Evolutionary conservation across 2,888 invertebrate genomes (phyloP).

Genomic region (Himalopsyche kuldschensis): DNA sequence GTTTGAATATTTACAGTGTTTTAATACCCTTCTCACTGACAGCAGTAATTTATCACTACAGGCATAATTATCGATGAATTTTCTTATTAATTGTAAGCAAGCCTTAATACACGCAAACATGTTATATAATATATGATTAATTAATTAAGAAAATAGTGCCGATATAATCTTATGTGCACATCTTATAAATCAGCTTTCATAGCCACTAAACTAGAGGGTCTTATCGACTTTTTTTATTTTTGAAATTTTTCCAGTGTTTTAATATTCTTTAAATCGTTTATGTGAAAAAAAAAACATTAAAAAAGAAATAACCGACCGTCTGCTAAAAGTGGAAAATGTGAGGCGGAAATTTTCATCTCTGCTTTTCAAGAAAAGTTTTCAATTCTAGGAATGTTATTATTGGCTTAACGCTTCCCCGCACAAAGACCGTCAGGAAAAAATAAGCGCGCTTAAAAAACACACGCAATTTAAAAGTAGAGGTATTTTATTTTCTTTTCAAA

Average conservation of each 20-base stretch:
- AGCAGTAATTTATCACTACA: no score
- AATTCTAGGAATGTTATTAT: conserved; percentile 30
- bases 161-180: no score
- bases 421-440: background rate
- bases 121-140: no score
- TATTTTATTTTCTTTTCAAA: no score
- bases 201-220: background rate
- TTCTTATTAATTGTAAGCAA: no score
- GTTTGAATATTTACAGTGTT: no score
- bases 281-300: background rate
- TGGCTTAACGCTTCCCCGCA: conserved; percentile 16
- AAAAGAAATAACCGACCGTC: background rate
- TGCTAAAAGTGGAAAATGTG: background rate
- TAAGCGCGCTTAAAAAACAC: background rate
- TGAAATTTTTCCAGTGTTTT: background rate
- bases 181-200: no score
- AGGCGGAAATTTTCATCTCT: background rate
- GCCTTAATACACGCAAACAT: no score
- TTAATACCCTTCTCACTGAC: no score
- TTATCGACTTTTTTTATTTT: background rate
- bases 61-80: no score
- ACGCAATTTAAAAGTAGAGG: no score
- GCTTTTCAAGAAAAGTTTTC: background rate
- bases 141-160: no score
- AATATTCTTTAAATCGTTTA: background rate